Base-by-base conservation (phyloP, 2,797 vertebrate species). In the Eleutherodactylus coqui region DNA sequence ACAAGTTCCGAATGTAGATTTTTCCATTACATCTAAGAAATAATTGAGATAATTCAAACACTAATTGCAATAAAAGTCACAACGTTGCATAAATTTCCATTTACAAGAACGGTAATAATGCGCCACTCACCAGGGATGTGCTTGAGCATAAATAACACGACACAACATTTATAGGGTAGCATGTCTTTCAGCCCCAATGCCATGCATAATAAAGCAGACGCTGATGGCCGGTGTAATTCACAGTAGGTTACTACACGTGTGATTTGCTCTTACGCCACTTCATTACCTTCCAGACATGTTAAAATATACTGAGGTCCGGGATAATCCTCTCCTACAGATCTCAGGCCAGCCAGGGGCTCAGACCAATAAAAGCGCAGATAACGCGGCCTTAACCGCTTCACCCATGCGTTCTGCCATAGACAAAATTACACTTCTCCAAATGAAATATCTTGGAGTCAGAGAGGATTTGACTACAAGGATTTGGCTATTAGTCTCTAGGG, bases 341-440 rank as follows among this genome's bases (percentile, higher is more conserved):
- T 21, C 1, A 49, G 70, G 67, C 55, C 55, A 45, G 55, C 4
- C 76, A 67, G 41, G 62, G 17, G 27, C 64, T 70, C 72, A 36
- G 17, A 38, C 0, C 0, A 88, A 79, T 79, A 89, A 62, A 88
- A 86, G 89, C 0, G 89, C 11, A 90, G 88, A 88, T 32, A 43
- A 69, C 67, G 41, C 21, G 47, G 45, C 49, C 79, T 38, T 78
- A 29, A 64, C 58, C 1, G 45, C 43, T 69, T 24, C 11, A 29
- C 17, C 62, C 21, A 36, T 47, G 17, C 17, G 24, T 43, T 43
- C 24, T 27, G 38, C 60, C 10, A 9, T 2, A n/a, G 43, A 51
- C 2, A 13, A 47, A 67, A 64, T 67, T 47, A 34, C 58, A 43
- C 9, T 51, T n/a, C 53, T 79, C 21, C 34, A 41, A 41, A n/a